phyloP scores from a whole-genome alignment of 2,888 invertebrate species.

The Anodontia alba region DNA sequence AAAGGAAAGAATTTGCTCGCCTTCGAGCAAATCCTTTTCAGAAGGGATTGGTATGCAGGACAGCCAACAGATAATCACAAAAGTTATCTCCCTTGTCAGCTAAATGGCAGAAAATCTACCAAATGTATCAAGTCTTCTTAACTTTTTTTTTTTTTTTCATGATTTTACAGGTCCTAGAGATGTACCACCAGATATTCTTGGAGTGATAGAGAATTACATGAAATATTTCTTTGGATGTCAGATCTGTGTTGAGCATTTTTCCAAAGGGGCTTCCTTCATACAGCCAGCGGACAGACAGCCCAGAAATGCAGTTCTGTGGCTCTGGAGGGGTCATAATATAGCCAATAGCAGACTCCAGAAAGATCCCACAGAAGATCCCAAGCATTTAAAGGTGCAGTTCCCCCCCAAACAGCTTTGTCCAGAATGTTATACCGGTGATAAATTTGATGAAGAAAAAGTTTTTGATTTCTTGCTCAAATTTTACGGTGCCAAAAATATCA shows the following conservation, averaged over 20 bases:
- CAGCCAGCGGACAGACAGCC: constrained; percentile 89
- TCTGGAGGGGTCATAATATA: constrained; percentile 96
- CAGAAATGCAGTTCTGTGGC: constrained; percentile 93
- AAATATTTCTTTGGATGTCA: constrained; percentile 97
- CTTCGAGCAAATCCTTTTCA: too few relatives aligned
- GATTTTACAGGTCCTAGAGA: constrained; percentile 65
- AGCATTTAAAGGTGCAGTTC: constrained; percentile 95
- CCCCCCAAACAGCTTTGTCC: constrained; percentile 90
- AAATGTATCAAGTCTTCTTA: too few relatives aligned
- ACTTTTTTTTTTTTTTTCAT: too few relatives aligned
- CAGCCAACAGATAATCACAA: too few relatives aligned
- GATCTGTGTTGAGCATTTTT: constrained; percentile 95
- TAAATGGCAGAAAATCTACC: too few relatives aligned
- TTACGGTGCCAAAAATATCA: constrained; percentile 70
- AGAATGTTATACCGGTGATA: constrained; percentile 64
- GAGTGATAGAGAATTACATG: constrained; percentile 88
- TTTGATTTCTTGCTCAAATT: constrained; percentile 71
- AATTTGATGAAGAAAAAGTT: constrained; percentile 67
- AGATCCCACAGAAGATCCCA: constrained; percentile 95
- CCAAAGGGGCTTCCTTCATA: constrained; percentile 91
- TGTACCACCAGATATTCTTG: constrained; percentile 65
- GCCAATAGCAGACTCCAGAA: constrained; percentile 95
- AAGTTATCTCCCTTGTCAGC: too few relatives aligned
- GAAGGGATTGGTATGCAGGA: too few relatives aligned
- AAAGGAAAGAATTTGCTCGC: too few relatives aligned